Base-by-base conservation (phyloP, 2,797 vertebrate species). In the Pseudochromis fuscus region DNA sequence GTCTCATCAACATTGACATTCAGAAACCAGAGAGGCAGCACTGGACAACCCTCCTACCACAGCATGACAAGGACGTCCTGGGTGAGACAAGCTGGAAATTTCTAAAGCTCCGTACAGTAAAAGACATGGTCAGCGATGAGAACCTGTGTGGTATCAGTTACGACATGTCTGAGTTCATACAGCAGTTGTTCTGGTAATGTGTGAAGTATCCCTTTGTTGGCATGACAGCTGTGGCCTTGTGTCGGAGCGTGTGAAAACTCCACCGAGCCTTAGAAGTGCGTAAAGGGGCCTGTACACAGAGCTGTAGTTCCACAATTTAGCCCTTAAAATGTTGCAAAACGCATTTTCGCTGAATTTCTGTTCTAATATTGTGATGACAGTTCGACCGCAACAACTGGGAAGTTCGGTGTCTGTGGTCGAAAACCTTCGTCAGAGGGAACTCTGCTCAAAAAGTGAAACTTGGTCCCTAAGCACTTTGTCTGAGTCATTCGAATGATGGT, bases 41-140 rank as follows among this genome's bases (percentile, higher is more conserved):
- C 48, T 94, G 94, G 94, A 89, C 38, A 0, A 87, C 88, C 2
- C 92, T 95, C n/a, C 84, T 95, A 28, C 86, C 91, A 1, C 89
- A 95, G 72, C 93, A 95, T 0, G 72, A 93, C 25, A 92, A 94
- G 67, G 94, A 95, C 3, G 94, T 95, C 69, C 85, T 94, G 67
- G 93, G 94, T 95, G 79, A 92, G 90, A 40, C 18, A 9, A 1
- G 30, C 24, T 8, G n/a, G 23, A 56, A 9, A 28, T 60, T 44
- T 62, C 5, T 8, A 2, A n/a, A n/a, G n/a, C n/a, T n/a, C n/a
- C n/a, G n/a, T n/a, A n/a, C n/a, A n/a, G n/a, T n/a, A n/a, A n/a
- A n/a, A n/a, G n/a, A n/a, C n/a, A n/a, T n/a, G n/a, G n/a, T n/a
- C n/a, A n/a, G n/a, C n/a, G n/a, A n/a, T n/a, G n/a, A n/a, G n/a